phyloP scores from a whole-genome alignment of 2,888 invertebrate species.

The Cryptocheilus praepositus region DNA sequence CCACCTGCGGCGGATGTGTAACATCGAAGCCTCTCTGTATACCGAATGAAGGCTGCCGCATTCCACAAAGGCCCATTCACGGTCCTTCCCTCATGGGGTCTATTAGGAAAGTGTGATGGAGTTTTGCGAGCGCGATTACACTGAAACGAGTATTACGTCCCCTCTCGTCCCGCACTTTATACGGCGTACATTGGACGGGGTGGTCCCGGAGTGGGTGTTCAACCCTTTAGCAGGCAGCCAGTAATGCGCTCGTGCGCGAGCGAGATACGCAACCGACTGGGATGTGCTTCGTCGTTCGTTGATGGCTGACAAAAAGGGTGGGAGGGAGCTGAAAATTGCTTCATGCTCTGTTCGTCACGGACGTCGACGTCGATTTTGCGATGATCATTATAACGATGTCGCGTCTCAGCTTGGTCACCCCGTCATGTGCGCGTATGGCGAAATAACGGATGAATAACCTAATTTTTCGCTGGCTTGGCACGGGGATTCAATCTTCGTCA shows the following conservation, averaged over 20 bases:
- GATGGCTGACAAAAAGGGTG: conserved; percentile 49
- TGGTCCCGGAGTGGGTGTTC: conserved; percentile 41
- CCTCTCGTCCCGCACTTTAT: conserved; percentile 45
- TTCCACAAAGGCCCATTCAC: conserved; percentile 52
- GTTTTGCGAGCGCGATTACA: conserved; percentile 76
- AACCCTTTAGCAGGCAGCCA: conserved; percentile 65
- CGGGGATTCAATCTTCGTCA: too few relatives aligned
- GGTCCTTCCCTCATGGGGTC: conserved; percentile 66
- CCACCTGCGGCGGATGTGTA: conserved; percentile 34
- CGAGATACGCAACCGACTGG: conserved; percentile 44
- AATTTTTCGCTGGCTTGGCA: too few relatives aligned
- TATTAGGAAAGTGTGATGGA: conserved; percentile 76
- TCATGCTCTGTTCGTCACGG: conserved; percentile 36
- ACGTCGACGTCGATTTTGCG: too few relatives aligned
- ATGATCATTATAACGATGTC: too few relatives aligned
- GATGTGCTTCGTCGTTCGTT: conserved; percentile 37
- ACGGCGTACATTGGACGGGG: conserved; percentile 27
- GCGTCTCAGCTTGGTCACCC: too few relatives aligned
- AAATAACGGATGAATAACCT: too few relatives aligned
- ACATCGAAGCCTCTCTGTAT: background rate
- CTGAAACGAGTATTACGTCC: conserved; percentile 74
- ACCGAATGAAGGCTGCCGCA: conserved; percentile 30
- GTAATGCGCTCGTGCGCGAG: conserved; percentile 45
- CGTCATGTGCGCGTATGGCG: too few relatives aligned
- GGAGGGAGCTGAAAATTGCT: conserved; percentile 52